Base-by-base conservation (phyloP, 2,113 vertebrate genomes). In the Chitala chitala region DNA sequence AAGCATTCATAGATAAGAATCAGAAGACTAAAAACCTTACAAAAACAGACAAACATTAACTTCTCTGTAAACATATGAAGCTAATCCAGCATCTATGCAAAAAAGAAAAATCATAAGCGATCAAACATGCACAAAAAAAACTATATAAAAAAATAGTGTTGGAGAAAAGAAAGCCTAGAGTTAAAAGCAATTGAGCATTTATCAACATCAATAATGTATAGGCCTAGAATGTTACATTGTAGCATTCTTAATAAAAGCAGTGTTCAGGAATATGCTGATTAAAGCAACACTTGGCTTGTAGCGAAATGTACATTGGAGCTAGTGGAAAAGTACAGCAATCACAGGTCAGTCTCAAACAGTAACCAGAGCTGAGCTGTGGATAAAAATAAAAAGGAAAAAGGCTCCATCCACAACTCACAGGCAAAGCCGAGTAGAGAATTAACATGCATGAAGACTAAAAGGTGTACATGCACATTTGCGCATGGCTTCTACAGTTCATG, bases 301-400 rank as follows among this genome's bases (percentile, higher is more conserved):
- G 5, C 40, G 6, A 50, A 48, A 80, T 75, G 77, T 63, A 79
- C 46, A 83, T 59, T 22, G 59, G 69, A 70, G 48, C 73, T 33
- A 65, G 78, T 79, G 83, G 81, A 86, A 89, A 89, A 84, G 61
- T 83, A 86, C 78, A 79, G 77, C 81, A 75, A 71, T 24, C 80
- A 59, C 69, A 76, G 72, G 71, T n/a, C n/a, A n/a, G 75, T 68
- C 36, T 17, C n/a, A 44, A 42, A 78, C 65, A 70, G 86, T 84
- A 89, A 90, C 87, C 80, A 87, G 83, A 89, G 87, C 82, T 78
- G 15, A 63, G 75, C 71, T 77, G 72, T 3, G 73, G 88, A 83
- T 89, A 90, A 87, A 90, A 90, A 90, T 90, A 91, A 89, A 15
- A 58, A 79, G 80, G 31, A 63, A 68, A 82, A 59, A 71, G 78